These are phyloP conservation scores for Otus sunia DNA, from an alignment of 2,113 vertebrate species.

Conservation along the genomic window DNA sequence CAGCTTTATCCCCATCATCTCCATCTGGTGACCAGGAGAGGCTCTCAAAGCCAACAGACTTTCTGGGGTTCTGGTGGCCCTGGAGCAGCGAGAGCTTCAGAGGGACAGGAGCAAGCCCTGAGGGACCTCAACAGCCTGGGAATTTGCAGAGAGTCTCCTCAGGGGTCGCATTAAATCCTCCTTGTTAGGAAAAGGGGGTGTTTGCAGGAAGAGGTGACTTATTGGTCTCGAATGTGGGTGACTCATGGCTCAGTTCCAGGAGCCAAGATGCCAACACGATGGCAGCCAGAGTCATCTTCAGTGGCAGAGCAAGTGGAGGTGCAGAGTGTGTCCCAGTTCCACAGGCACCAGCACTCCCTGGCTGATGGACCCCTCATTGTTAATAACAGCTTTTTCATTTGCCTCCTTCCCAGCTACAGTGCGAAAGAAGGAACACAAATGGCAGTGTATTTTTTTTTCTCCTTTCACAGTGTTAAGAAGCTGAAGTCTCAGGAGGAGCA, in stretches of 20 bases:
- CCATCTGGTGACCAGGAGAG: not conserved
- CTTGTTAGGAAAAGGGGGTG: not conserved
- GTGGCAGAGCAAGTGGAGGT: not conserved
- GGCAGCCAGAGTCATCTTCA: accelerated
- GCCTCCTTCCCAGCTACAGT: not conserved
- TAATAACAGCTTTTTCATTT: not conserved
- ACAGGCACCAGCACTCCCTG: not conserved
- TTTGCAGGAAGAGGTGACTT: not conserved
- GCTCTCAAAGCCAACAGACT: not conserved
- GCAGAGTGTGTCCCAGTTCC: not conserved
- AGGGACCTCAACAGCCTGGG: not conserved
- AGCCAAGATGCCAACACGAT: not conserved
- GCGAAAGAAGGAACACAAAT: not conserved
- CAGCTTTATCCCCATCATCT: not conserved
- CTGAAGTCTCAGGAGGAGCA: not conserved
- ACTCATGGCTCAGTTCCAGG: not conserved
- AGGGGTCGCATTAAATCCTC: not conserved
- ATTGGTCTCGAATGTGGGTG: not conserved
- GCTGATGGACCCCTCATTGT: accelerated
- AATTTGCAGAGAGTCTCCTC: not conserved
- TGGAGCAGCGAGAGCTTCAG: not conserved
- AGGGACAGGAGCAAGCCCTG: not conserved
- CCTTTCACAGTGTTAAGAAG: not conserved
- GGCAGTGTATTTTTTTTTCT: not conserved
- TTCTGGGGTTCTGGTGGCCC: not conserved